Evolutionary conservation across 2,797 vertebrate species (phyloP), one percentile per base, ranked within the genome.

Genomic region (Pseudotriccus pelzelni): DNA sequence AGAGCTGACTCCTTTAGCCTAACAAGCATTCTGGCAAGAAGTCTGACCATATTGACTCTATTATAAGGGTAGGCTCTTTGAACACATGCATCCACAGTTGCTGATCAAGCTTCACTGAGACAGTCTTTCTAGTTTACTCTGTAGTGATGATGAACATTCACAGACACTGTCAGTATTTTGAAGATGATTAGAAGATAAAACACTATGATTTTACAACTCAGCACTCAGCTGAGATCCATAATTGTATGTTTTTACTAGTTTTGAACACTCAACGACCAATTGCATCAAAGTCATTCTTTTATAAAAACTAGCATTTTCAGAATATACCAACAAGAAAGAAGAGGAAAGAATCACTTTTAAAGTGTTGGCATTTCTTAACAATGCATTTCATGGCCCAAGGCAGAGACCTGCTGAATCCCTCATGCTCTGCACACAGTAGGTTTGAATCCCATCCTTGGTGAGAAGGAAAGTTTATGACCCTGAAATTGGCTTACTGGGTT

Each of bases 81-180:
- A 92, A 93, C 84, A 84, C 2, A 7, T 10, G 13, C 53, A 88
- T 62, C 22, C 44, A 5, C 49, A 50, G 72, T 53, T 93, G 36
- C 68, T 74, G 66, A 95, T 94, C 87, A 87, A 75, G 78, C 32
- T 85, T 88, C 55, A 76, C 93, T 85, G 77, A 44, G 47, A 72
- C 30, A 32, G 36, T 44, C 56, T 92, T 93, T 70, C 80, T 79
- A 78, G 75, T 96, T 96, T 93, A 92, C 94, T 90, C 67, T 19
- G 56, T 52, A 85, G 63, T 77, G 67, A 46, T 55, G 58, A 87
- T 52, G 76, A 93, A 86, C 55, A 90, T 83, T 77, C 75, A 27
- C 52, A 76, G 79, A 88, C 76, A 92, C 6, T 30, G 47, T 97
- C 93, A 97, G 78, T 97, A 96, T 97, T 97, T 94, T 24, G 6